phyloP scores from a whole-genome alignment of 2,888 invertebrate species.

The Eupithecia centaureata region DNA sequence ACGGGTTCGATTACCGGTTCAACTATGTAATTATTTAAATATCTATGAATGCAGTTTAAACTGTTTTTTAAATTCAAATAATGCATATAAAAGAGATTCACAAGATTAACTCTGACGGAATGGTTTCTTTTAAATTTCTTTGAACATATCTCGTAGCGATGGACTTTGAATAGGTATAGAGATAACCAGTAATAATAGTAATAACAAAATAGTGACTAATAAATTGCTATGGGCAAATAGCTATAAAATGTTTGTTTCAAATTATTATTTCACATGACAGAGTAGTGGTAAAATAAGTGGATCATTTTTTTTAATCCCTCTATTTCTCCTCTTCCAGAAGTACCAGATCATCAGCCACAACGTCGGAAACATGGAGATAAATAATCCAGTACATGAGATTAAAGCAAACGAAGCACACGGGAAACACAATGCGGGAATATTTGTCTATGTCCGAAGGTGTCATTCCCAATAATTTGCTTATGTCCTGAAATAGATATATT shows the following conservation, averaged over 20 bases:
- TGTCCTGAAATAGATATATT: slow-evolving; percentile 83
- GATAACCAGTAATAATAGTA: too few species aligned
- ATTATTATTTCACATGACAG: slow-evolving; percentile 60
- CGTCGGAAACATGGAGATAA: slow-evolving; percentile 97
- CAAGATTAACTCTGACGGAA: too few species aligned
- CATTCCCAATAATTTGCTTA: slow-evolving; percentile 95
- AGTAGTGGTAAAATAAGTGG: slow-evolving; percentile 72
- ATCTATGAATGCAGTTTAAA: too few species aligned
- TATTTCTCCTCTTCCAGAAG: slow-evolving; percentile 88
- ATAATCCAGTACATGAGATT: slow-evolving; percentile 99
- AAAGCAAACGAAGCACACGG: slow-evolving; percentile 99
- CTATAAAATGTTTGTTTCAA: slow-evolving; percentile 58
- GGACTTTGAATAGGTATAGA: too few species aligned
- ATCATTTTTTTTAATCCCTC: slow-evolving; percentile 64
- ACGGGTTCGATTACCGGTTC: too few species aligned
- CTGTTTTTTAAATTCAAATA: too few species aligned
- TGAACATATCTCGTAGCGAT: too few species aligned
- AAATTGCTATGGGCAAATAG: slow-evolving; percentile 13
- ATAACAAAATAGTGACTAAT: not conserved
- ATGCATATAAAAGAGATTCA: too few species aligned
- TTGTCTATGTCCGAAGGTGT: slow-evolving; percentile 99
- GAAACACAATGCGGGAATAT: slow-evolving; percentile 99
- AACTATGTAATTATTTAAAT: too few species aligned
- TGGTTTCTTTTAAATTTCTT: too few species aligned
- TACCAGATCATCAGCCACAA: slow-evolving; percentile 96